A percentile compares a stretch with the other conserved stretches of the same genome.
These are phyloP conservation scores for Drosophila sucinea DNA, from an alignment of 1,140 invertebrate genomes.

Conservation along the genomic window DNA sequence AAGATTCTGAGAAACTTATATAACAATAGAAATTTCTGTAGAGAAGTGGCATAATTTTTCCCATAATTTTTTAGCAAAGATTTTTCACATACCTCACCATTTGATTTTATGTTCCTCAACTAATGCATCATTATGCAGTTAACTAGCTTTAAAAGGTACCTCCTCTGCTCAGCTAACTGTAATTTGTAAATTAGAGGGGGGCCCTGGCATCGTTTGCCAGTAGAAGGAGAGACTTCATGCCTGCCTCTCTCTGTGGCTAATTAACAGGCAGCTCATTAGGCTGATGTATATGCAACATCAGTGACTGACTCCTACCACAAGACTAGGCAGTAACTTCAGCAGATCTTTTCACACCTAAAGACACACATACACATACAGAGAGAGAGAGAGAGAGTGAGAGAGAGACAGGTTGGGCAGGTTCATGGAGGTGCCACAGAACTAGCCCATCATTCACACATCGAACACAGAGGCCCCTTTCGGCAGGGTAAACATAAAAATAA, in stretches of 20 bases:
- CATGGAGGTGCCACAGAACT: conserved; percentile 17
- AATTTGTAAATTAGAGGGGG: conserved; percentile 40
- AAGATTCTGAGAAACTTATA: not conserved
- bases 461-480: conserved; percentile 13
- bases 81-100: not conserved
- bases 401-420: not conserved
- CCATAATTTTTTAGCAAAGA: not conserved
- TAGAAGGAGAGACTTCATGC: not conserved
- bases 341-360: conserved; percentile 60
- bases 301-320: conserved; percentile 1
- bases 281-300: conserved; percentile 57
- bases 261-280: conserved; percentile 64
- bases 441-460: conserved; percentile 63
- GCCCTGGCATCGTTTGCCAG: not conserved
- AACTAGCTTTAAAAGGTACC: conserved; percentile 7
- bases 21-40: not conserved
- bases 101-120: not conserved
- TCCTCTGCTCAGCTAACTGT: conserved; percentile 38
- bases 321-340: conserved; percentile 5
- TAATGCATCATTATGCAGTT: conserved; percentile 10
- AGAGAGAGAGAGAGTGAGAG: not conserved
- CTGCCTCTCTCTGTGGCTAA: conserved; percentile 42
- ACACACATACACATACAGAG: not conserved
- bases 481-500: conserved; percentile 51
- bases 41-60: not conserved